These are phyloP conservation scores for Papilio polyxenes DNA, from an alignment of 1,140 invertebrate genomes.

Conservation along the genomic window DNA sequence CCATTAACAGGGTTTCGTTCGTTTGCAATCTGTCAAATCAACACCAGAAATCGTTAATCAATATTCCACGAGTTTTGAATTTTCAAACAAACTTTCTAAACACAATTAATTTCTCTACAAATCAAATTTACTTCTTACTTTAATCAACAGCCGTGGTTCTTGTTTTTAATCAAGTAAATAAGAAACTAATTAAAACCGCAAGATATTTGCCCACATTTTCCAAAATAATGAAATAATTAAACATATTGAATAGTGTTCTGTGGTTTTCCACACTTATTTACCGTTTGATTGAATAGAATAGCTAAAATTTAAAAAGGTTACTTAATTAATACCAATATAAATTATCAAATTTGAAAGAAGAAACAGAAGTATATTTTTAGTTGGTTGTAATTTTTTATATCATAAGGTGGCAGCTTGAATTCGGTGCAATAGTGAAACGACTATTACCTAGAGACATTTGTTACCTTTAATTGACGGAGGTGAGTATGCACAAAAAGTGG, in stretches of 20 bases:
- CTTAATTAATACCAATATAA: no score
- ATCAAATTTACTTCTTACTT: constrained; percentile 24
- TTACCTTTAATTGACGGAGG: no score
- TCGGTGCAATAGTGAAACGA: no score
- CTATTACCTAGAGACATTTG: no score
- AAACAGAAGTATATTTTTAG: no score
- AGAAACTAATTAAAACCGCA: neutral
- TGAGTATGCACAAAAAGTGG: no score
- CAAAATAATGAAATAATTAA: neutral
- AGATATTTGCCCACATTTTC: neutral
- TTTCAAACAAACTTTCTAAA: constrained; percentile 2
- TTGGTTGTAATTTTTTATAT: no score
- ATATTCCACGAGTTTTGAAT: neutral
- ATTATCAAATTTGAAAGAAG: no score
- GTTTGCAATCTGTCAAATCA: constrained; percentile 11
- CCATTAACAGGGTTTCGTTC: neutral
- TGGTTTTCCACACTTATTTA: neutral
- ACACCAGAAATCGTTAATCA: constrained; percentile 10
- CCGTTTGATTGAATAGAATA: neutral
- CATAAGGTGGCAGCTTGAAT: no score
- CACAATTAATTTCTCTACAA: constrained; percentile 16
- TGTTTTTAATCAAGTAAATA: constrained; percentile 17
- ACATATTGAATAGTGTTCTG: no score
- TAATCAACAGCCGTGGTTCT: constrained; percentile 13
- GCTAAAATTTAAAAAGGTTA: neutral